Evolutionary conservation across 53 echinoderm and acorn worm genomes (phyloP).

Genomic region (Patiria pectinifera): DNA sequence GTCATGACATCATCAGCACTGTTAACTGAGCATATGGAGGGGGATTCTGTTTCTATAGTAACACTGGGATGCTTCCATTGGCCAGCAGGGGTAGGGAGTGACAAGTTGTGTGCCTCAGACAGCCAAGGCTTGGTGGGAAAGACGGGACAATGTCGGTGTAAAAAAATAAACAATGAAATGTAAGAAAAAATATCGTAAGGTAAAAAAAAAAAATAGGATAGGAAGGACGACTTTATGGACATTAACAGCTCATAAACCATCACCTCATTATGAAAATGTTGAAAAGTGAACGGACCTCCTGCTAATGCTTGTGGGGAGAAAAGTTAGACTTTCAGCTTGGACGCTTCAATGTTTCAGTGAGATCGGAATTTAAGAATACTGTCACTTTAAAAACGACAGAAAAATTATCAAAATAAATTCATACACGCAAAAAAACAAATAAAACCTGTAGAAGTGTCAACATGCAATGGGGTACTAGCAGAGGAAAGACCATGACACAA

Average conservation of each 20-base stretch:
- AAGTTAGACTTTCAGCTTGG: slow-evolving; percentile 28
- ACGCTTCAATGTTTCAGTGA: slow-evolving; percentile 28
- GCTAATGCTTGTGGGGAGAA: neutral
- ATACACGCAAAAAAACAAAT: neutral
- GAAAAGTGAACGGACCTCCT: neutral
- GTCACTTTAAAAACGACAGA: slow-evolving; percentile 7
- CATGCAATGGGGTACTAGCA: slow-evolving; percentile 65
- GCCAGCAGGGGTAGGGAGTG: slow-evolving; percentile 29
- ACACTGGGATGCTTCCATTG: slow-evolving; percentile 47
- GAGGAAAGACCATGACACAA: slow-evolving; percentile 73
- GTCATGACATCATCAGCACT: slow-evolving; percentile 48
- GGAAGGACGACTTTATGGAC: neutral
- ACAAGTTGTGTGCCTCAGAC: slow-evolving; percentile 43
- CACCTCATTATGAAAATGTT: slow-evolving; percentile 19
- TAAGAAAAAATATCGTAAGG: neutral
- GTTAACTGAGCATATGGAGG: slow-evolving; percentile 57
- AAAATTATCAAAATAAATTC: slow-evolving; percentile 17
- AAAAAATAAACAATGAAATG: neutral
- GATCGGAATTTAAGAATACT: slow-evolving; percentile 21
- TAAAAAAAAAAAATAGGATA: neutral
- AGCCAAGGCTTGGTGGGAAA: neutral
- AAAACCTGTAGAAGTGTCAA: slow-evolving; percentile 36
- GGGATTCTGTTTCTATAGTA: slow-evolving; percentile 49
- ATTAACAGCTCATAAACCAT: slow-evolving; percentile 49
- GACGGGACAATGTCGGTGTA: neutral